Base-by-base conservation (phyloP, 2,888 invertebrate genomes). In the Cosmopolites sordidus region DNA sequence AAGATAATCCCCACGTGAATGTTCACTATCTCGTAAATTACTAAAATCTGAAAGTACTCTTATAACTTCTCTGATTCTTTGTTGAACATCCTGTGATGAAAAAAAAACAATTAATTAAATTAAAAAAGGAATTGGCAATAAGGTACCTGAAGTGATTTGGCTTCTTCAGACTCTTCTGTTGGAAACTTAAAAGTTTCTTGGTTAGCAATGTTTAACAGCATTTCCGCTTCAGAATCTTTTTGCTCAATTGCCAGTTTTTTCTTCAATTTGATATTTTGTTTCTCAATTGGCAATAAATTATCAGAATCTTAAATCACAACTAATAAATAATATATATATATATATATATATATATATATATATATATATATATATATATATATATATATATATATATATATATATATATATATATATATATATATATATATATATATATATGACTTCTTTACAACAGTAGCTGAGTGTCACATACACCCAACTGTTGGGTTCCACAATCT, bases 61-160 rank as follows among this genome's bases (percentile, higher is more conserved):
- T 6, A 89, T 78, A 39, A 89, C 80, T 73, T 97, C 96, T 63
- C 90, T 87, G 52, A 97, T 94, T 63, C 96, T 80, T 69, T 92
- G 90, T 70, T 91, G 89, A 0, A 96, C 81, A 61, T 92, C 87
- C 69, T 56, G 22, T 22, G 8, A 22, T 5, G 3, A 22, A 5
- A 16, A 12, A 42, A 47, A 17, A 43, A 17, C 12, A 22, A 12
- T 12, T 3, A 11, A 6, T 29, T 17, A 5, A 30, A 9, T 41
- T 15, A 9, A 6, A 6, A 11, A 3, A 3, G 8, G 11, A 41
- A 11, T 43, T 30, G 15, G 2, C 6, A 6, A 33, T 17, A 43
- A n/a, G n/a, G 1, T 33, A 52, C 56, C 50, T 90, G 87, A 15
- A 96, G 76, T 60, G 84, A 87, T 1, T 83, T 77, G 14, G 83